These are phyloP conservation scores for Pteronotus mesoamericanus DNA, from an alignment of 2,797 vertebrate species.

Conservation along the genomic window DNA sequence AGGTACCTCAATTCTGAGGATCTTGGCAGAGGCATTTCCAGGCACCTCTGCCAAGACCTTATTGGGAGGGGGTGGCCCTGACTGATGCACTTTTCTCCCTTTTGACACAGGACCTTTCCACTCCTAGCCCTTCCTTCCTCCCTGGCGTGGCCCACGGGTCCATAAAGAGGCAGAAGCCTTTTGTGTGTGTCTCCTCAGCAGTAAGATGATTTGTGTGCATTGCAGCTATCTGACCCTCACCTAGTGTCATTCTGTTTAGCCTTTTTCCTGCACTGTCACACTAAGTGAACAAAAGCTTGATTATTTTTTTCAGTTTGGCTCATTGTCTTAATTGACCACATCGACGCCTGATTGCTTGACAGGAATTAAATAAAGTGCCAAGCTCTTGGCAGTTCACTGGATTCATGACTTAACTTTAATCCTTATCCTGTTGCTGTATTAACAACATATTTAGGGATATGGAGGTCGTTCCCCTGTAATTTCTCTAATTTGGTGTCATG, in stretches of 20 bases:
- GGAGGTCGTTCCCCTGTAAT: neutral
- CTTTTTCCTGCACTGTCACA: neutral
- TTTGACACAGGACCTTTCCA: neutral
- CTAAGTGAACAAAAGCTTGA: constrained; percentile 17
- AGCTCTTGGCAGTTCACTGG: neutral
- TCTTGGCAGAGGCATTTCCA: neutral
- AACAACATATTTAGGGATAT: neutral
- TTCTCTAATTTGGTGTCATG: neutral
- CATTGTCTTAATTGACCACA: constrained; percentile 22
- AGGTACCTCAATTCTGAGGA: neutral
- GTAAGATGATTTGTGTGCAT: neutral
- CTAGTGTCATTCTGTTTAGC: neutral
- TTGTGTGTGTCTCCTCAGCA: neutral
- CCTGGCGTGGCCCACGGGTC: neutral
- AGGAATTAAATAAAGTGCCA: constrained; percentile 14
- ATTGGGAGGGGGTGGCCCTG: neutral
- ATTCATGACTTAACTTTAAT: constrained; percentile 31
- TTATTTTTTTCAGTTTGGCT: constrained; percentile 29
- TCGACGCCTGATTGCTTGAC: neutral
- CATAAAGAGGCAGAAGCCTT: neutral
- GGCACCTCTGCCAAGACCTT: neutral
- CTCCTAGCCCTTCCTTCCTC: neutral
- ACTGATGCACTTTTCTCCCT: neutral
- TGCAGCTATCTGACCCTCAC: neutral
- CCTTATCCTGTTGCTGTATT: neutral